Base-by-base conservation (phyloP, 2,113 vertebrate genomes). In the Grus americana region DNA sequence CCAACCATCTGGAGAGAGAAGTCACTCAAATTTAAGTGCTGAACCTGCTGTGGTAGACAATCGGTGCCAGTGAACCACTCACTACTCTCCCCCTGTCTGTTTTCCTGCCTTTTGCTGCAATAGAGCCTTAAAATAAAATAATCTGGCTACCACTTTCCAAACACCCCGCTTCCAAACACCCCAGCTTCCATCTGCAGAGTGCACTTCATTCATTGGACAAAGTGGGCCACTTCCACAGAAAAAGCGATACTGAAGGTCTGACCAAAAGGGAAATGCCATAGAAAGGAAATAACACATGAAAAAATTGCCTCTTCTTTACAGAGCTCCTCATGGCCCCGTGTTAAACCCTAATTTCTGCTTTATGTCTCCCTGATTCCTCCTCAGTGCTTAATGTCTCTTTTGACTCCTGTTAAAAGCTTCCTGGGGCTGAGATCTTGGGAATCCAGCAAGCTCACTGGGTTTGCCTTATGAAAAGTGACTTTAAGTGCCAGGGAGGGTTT, bases 21-120 rank as follows among this genome's bases (percentile, higher is more conserved):
- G 95, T 97, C 96, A 97, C 97, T 97, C 95, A 97, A 95, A 97
- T 86, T 66, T 63, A 95, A 97, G 96, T 95, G 97, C 97, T 95
- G 97, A 97, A 97, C 96, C 97, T 97, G 97, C 97, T 97, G 96
- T 97, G 97, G 96, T 95, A 97, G 97, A 97, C 97, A 97, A 97
- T 96, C 74, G 3, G 94, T 97, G 97, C 96, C 97, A 97, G 95
- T 96, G 97, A 97, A 97, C 95, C 96, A 96, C 95, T 97, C 96
- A 94, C 94, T 95, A 92, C 95, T 96, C 96, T 95, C 96, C 96
- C 95, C 96, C 96, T 97, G 97, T 97, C 97, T 97, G 95, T 97
- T 97, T 97, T 97, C 91, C 94, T 97, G 96, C 96, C 96, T 97
- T 96, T 95, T 93, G 89, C 97, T 95, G 97, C 94, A 97, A 95